Evolutionary conservation across 2,888 invertebrate species (phyloP), one percentile per base, ranked within the genome.

Genomic region (Brenthis hecate): DNA sequence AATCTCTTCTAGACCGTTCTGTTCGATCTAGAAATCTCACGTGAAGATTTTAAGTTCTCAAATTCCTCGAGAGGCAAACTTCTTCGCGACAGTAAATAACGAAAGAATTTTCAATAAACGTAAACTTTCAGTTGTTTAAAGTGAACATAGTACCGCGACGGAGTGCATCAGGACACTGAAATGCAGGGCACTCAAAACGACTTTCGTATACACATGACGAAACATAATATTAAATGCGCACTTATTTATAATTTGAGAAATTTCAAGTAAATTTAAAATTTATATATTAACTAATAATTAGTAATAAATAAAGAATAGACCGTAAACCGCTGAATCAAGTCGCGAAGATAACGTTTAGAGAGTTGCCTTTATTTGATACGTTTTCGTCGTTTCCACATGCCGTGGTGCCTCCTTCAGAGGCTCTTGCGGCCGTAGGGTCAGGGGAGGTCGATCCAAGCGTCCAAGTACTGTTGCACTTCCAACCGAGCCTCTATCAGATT

Each of bases 401-500:
- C 54, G 69, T 65, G 63, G 62, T 53, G n/a, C 36, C 47, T 74
- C 54, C 60, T 63, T 70, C 73, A 67, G 55, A 67, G 66, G 48
- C 68, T 62, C 28, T n/a, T 66, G 16, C 43, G 48, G 16, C 63
- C 60, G 13, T 48, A 8, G 55, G 60, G 61, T 70, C 70, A 77
- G 48, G 73, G 71, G 65, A 73, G 72, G 43, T 69, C 68, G 48
- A 85, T 73, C 96, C 96, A 96, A 13, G 90, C 78, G 6, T 85
- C 90, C 63, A 97, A 94, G 32, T 94, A 88, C 66, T 91, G 79
- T 48, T 90, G 88, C 76, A 97, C 94, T 81, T 94, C 86, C 47
- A 93, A 84, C 66, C 98, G 94, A 0, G 98, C 97, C 57, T 92
- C 91, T 50, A 90, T 93, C 70, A 98, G 88, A 66, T 95, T 94